phyloP scores from a whole-genome alignment of 2,113 vertebrate genomes.

The Scytalopus superciliaris region DNA sequence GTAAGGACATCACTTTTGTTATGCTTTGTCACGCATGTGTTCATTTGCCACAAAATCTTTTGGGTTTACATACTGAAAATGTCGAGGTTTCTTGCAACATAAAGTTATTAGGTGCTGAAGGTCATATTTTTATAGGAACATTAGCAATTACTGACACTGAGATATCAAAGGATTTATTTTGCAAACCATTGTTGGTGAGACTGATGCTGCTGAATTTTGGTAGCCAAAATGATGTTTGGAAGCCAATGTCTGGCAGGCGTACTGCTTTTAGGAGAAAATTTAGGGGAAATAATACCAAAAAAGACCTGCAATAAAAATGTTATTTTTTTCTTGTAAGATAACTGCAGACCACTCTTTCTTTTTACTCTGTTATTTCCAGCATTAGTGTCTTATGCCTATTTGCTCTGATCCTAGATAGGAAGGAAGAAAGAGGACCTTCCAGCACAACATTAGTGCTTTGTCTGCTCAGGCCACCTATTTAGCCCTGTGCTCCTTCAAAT shows the following conservation, averaged over 20 bases:
- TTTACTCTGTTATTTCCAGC: background rate
- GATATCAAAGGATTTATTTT: background rate
- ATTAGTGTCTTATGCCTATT: background rate
- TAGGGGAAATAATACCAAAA: background rate
- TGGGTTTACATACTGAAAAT: background rate
- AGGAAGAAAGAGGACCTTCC: background rate
- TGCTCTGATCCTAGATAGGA: background rate
- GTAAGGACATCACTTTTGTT: background rate
- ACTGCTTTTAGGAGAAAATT: background rate
- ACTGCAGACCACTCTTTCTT: background rate
- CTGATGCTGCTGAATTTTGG: background rate
- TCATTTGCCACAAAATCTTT: background rate
- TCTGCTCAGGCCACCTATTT: background rate
- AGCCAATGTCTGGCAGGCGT: background rate
- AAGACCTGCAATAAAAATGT: accelerated
- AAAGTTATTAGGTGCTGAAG: background rate
- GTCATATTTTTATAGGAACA: background rate
- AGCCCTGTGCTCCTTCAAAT: background rate
- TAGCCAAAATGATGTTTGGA: background rate
- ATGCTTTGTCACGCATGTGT: background rate
- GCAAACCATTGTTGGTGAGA: background rate
- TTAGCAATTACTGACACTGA: background rate
- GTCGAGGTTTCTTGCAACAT: background rate
- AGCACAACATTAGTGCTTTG: background rate
- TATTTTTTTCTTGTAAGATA: background rate